Conservation (phyloP, 2,113 vertebrate genomes). For the Caranx melampygus region DNA sequence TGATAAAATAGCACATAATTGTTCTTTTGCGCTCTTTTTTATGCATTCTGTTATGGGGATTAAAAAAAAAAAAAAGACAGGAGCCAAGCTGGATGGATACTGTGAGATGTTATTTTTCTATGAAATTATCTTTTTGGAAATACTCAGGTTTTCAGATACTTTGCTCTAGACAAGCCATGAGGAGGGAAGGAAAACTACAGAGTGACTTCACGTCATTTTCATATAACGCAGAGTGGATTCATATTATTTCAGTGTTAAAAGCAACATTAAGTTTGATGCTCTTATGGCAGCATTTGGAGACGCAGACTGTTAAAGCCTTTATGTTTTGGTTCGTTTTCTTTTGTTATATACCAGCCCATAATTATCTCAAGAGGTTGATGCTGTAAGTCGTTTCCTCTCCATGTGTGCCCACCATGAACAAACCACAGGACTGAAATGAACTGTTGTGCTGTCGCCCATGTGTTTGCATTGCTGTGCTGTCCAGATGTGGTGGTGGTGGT, state of each 20-base stretch:
- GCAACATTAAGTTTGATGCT: slow-evolving; percentile 41
- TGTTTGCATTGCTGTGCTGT: slow-evolving; percentile 36
- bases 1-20: slow-evolving; percentile 35
- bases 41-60: slow-evolving; percentile 18
- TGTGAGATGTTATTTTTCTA: slow-evolving; percentile 83
- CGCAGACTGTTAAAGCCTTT: slow-evolving; percentile 68
- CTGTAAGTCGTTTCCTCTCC: slow-evolving; percentile 19
- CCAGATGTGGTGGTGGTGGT: not conserved
- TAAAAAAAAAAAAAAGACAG: not conserved
- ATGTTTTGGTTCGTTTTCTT: not conserved
- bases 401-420: slow-evolving; percentile 16
- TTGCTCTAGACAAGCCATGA: slow-evolving; percentile 75
- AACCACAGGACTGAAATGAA: slow-evolving; percentile 29
- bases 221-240: slow-evolving; percentile 9
- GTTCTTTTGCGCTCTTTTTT: slow-evolving; percentile 41
- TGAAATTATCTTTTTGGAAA: slow-evolving; percentile 71
- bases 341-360: slow-evolving; percentile 20
- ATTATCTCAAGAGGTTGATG: slow-evolving; percentile 32
- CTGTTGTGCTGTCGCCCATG: slow-evolving; percentile 23
- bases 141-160: slow-evolving; percentile 79
- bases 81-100: slow-evolving; percentile 53
- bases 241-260: slow-evolving; percentile 38
- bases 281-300: slow-evolving; percentile 54
- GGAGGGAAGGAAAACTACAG: slow-evolving; percentile 48
- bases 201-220: slow-evolving; percentile 45